Evolutionary conservation across 2,113 vertebrate species (phyloP).

Genomic region (Rattus norvegicus): DNA sequence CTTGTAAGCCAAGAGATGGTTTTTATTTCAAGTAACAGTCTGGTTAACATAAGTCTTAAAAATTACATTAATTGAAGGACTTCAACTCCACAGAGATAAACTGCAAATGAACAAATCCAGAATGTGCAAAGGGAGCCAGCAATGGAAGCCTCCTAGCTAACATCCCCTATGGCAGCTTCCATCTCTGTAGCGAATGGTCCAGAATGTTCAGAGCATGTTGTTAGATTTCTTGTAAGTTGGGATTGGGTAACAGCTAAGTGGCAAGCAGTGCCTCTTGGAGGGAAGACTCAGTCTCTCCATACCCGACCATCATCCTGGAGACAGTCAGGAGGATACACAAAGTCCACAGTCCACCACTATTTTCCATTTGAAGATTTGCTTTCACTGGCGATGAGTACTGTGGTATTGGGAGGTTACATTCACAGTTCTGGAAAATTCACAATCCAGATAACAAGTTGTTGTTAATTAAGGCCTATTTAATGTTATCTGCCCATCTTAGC

Average conservation of each 20-base stretch:
- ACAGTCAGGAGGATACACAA: rapidly evolving
- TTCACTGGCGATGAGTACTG: rapidly evolving
- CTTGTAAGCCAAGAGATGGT: not conserved
- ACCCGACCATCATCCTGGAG: not conserved
- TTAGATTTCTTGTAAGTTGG: not conserved
- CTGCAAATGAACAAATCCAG: no score
- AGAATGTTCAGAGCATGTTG: not conserved
- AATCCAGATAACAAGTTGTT: not conserved
- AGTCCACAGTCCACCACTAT: no score
- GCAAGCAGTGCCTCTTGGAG: not conserved
- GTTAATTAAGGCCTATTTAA: not conserved
- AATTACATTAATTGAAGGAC: not conserved
- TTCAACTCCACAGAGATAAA: no score
- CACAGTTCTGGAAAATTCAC: not conserved
- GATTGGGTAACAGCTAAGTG: no score
- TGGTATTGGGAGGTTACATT: not conserved
- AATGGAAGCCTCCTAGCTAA: no score
- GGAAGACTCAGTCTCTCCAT: not conserved
- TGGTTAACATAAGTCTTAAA: not conserved
- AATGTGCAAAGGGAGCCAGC: rapidly evolving
- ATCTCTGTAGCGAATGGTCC: not conserved
- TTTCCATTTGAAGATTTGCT: not conserved
- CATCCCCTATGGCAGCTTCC: not conserved
- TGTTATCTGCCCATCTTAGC: not conserved
- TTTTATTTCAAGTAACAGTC: not conserved